phyloP scores from a whole-genome alignment of 2,797 vertebrate species.

The Chromobotia macracanthus region DNA sequence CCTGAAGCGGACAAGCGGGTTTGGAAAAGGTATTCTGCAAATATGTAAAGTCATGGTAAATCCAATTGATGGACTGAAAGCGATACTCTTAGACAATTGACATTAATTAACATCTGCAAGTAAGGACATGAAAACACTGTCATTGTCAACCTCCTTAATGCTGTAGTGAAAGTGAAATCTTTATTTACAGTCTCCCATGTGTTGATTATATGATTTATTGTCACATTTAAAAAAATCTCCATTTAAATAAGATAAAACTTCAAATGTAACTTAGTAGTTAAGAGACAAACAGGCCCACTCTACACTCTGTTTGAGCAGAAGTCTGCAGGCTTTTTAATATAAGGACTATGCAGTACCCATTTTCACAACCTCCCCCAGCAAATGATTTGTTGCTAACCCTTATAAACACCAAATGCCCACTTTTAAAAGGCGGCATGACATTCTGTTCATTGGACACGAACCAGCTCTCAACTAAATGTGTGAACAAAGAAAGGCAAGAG shows the following conservation, averaged over 20 bases:
- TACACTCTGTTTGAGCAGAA: constrained; percentile 26
- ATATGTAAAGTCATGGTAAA: too few relatives aligned
- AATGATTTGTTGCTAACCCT: constrained; percentile 36
- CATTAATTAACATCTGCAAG: too few relatives aligned
- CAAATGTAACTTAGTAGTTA: background rate
- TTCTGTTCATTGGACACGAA: constrained; percentile 44
- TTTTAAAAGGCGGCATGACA: constrained; percentile 38
- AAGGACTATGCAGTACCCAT: constrained; percentile 1
- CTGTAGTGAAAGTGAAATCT: too few relatives aligned
- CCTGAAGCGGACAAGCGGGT: too few relatives aligned
- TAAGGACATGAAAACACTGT: too few relatives aligned
- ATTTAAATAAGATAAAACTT: background rate
- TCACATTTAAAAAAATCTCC: background rate
- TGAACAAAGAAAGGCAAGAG: constrained; percentile 20
- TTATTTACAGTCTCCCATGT: too few relatives aligned
- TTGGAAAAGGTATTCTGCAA: too few relatives aligned
- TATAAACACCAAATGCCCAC: constrained; percentile 44
- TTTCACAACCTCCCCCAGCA: constrained; percentile 41
- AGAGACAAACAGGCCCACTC: background rate
- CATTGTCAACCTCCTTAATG: too few relatives aligned
- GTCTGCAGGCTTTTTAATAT: constrained; percentile 7
- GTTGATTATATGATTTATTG: background rate
- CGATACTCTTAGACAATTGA: too few relatives aligned
- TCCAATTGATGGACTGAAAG: too few relatives aligned
- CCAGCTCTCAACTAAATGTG: constrained; percentile 36